Conservation (phyloP, 2,113 vertebrate species). For the Syngnathus floridae region DNA sequence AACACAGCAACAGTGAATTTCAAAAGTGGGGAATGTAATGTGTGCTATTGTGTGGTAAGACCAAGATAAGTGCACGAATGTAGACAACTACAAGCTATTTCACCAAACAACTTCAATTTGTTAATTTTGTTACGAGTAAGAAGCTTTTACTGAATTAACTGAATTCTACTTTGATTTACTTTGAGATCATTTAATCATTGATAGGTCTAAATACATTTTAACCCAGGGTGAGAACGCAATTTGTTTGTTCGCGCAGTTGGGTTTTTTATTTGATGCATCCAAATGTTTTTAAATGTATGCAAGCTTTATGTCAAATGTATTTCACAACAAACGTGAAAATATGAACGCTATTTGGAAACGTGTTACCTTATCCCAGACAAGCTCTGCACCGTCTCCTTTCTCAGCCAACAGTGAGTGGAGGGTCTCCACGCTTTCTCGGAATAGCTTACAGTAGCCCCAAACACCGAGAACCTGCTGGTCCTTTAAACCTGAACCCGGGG, state of each 20-base stretch:
- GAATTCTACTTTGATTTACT: no score
- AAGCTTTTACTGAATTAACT: no score
- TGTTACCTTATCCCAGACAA: conserved; percentile 94
- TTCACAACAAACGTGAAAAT: no score
- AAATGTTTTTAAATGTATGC: no score
- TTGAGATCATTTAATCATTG: no score
- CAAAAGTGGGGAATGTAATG: not conserved
- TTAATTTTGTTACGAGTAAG: not conserved
- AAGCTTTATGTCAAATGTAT: no score
- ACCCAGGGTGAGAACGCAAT: no score
- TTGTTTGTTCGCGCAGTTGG: no score
- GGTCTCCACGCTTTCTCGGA: conserved; percentile 85
- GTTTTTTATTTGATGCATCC: no score
- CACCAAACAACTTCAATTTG: not conserved
- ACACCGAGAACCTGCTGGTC: conserved; percentile 92
- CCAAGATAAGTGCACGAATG: not conserved
- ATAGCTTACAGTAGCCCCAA: conserved; percentile 81
- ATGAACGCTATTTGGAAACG: no score
- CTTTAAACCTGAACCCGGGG: conserved; percentile 73
- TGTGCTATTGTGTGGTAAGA: not conserved
- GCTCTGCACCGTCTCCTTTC: conserved; percentile 85
- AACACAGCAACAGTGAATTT: not conserved
- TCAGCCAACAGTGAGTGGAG: conserved; percentile 79
- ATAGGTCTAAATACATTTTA: no score
- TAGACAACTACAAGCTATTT: not conserved